Base-by-base conservation (phyloP, 2,113 vertebrate genomes). In the Centropristis striata region DNA sequence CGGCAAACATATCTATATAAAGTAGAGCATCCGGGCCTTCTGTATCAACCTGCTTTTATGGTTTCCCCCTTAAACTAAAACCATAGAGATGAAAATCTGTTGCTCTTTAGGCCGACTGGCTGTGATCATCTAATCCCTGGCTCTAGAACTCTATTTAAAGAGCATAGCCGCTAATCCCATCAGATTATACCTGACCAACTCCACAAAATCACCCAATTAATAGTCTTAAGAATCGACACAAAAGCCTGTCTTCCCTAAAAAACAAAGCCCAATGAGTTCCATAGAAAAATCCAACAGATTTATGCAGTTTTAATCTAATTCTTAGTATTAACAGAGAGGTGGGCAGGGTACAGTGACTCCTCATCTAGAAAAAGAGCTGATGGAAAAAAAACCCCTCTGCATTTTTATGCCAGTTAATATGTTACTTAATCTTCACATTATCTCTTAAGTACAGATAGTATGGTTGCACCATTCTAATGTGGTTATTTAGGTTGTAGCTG, bases 111-210 rank as follows among this genome's bases (percentile, higher is more conserved):
- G 63, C 44, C 4, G 58, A 65, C 86, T 75, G 80, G 50, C 84
- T 79, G 71, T 55, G 83, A 87, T 87, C 70, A 86, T 92, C 75
- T 93, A 90, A 94, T 94, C 90, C 86, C 81, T 49, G 71, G 50
- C 63, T 11, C 42, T 68, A 81, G 70, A 92, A 86, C 86, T 91
- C 89, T 94, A 93, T 92, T 93, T 93, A 91, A 91, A 89, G 88
- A 85, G 73, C 61, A n/a, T 54, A 71, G 84, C 81, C 16, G 9
- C 69, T 90, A 93, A 94, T 93, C 92, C 80, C 75, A 87, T 89
- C 84, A 92, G 90, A 94, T 93, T 93, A 91, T 86, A 90, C 85
- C 59, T 84, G 86, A 80, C 75, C 80, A 84, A 77, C 78, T 85
- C 70, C 71, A 73, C 71, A 61, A 80, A 92, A 91, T 86, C 65